Percentiles rank a stretch among this genome's conserved stretches.
Conservation (phyloP, 2,113 vertebrate species). For the Albula goreensis region DNA sequence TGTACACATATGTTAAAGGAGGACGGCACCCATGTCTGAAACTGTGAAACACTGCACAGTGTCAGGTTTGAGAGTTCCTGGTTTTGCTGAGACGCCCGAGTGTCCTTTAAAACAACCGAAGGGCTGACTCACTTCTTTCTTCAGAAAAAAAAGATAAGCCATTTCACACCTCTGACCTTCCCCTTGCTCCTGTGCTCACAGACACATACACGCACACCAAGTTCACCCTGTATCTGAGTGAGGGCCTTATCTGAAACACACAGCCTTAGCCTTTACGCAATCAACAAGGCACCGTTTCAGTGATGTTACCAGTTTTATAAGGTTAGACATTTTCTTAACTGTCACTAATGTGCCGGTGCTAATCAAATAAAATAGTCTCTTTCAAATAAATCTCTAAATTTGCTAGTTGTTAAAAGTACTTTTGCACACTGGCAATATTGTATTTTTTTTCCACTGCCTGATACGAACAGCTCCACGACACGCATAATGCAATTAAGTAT, state of each 20-base stretch:
- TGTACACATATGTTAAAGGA: neutral
- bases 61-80: neutral
- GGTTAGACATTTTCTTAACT: constrained; percentile 42
- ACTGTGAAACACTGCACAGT: neutral
- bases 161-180: constrained; percentile 62
- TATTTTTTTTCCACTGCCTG: constrained; percentile 59
- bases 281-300: constrained; percentile 41
- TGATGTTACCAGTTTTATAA: constrained; percentile 30
- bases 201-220: constrained; percentile 22
- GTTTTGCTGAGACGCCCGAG: neutral
- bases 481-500: constrained; percentile 76
- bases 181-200: constrained; percentile 23
- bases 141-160: constrained; percentile 33
- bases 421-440: constrained; percentile 62
- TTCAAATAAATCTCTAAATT: constrained; percentile 55
- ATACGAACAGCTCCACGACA: constrained; percentile 55
- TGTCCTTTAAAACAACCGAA: constrained; percentile 27
- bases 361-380: constrained; percentile 34
- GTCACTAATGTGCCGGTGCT: constrained; percentile 35
- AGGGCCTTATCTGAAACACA: constrained; percentile 56
- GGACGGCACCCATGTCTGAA: neutral
- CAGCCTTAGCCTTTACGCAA: constrained; percentile 48
- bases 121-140: constrained; percentile 39
- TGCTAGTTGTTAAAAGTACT: constrained; percentile 64
- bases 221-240: constrained; percentile 25